Conservation (phyloP, 2,888 invertebrate species). For the Sphaerophoria rueppellii region DNA sequence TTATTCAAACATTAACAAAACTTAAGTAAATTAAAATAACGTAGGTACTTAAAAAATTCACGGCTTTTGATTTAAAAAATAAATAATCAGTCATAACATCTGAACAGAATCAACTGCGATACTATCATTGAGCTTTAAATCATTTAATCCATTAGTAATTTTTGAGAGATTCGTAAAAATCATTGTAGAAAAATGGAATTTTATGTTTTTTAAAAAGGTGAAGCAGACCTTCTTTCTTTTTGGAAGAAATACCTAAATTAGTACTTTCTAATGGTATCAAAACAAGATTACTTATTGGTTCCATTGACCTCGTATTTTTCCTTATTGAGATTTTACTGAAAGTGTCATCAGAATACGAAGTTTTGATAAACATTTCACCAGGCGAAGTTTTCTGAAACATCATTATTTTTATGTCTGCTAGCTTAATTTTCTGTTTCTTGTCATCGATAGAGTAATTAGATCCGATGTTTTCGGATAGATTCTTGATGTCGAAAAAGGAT, state of each 20-base stretch:
- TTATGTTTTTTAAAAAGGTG: constrained; percentile 4
- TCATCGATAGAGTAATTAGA: no score
- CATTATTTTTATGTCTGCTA: not conserved
- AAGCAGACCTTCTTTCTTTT: not conserved
- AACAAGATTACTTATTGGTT: no score
- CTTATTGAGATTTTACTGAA: no score
- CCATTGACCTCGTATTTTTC: no score
- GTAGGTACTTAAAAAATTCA: constrained; percentile 2
- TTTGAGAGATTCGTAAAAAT: constrained; percentile 28
- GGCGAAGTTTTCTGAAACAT: no score
- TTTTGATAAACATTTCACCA: no score
- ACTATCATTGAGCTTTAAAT: no score
- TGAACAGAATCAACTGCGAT: not conserved
- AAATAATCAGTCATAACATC: constrained; percentile 7
- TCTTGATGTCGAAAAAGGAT: no score
- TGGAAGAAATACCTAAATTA: constrained; percentile 16
- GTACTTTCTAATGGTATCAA: constrained; percentile 22
- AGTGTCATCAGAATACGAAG: no score
- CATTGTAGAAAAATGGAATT: not conserved
- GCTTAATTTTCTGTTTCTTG: constrained; percentile 20
- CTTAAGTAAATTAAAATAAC: not conserved
- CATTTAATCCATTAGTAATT: not conserved
- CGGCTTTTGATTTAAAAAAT: not conserved
- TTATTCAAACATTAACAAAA: not conserved
- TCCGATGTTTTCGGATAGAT: no score